phyloP scores from a whole-genome alignment of 2,797 vertebrate species.

The Hafferia zeledoni region DNA sequence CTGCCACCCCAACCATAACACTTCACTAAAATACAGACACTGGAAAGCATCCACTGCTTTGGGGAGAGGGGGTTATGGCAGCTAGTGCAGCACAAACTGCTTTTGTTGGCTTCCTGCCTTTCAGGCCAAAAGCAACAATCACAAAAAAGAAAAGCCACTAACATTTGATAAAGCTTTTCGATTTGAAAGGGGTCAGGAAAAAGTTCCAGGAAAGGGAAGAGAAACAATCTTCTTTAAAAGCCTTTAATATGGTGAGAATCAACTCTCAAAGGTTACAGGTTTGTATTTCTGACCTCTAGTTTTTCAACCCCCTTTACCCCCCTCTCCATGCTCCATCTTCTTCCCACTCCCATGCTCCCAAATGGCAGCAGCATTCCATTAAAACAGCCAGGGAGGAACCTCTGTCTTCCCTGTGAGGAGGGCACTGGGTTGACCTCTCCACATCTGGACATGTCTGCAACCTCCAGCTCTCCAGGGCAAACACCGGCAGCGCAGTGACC shows the following conservation, averaged over 20 bases:
- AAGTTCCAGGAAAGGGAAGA: conserved; percentile 51
- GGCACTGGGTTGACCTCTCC: not conserved
- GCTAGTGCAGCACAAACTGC: not conserved
- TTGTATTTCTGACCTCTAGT: not conserved
- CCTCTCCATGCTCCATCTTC: not conserved
- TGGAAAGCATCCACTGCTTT: not conserved
- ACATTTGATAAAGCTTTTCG: conserved; percentile 39
- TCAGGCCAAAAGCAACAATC: conserved; percentile 43
- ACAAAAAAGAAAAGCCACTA: conserved; percentile 23
- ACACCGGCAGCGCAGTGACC: accelerated
- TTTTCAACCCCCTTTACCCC: not conserved
- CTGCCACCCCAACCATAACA: not conserved
- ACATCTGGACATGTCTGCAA: conserved; percentile 2
- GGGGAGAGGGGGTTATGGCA: not conserved
- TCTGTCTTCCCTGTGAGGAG: not conserved
- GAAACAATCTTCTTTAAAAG: conserved; percentile 13
- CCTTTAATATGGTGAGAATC: not conserved
- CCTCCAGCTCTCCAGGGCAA: not conserved
- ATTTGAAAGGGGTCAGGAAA: conserved; percentile 35
- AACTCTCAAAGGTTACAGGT: not conserved
- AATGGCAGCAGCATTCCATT: not conserved
- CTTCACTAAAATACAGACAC: not conserved
- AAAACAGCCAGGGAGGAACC: not conserved
- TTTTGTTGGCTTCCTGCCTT: conserved; percentile 43
- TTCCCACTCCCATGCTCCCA: not conserved